Percentiles rank a stretch among this genome's conserved stretches.
Evolutionary conservation across 2,888 invertebrate genomes (phyloP).

Genomic region (Macrophya alboannulata): DNA sequence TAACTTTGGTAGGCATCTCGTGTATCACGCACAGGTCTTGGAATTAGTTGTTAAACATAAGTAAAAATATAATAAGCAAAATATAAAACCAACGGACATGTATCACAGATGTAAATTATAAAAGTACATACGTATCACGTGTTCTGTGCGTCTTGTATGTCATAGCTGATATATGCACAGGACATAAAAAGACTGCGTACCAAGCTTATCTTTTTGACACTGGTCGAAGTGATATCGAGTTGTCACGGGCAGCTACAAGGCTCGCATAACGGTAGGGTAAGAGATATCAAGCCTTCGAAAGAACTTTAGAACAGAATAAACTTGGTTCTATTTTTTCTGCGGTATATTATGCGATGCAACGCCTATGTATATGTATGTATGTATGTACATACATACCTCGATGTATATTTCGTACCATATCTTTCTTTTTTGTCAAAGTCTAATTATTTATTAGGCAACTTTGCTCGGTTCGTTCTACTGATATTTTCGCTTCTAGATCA

Average conservation of each 20-base stretch:
- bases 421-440: background rate
- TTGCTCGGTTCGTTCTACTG: background rate
- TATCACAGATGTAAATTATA: background rate
- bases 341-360: background rate
- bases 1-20: background rate
- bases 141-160: background rate
- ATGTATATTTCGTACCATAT: background rate
- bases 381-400: too few species aligned
- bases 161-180: background rate
- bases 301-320: background rate
- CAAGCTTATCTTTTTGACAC: background rate
- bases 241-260: background rate
- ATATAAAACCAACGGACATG: background rate
- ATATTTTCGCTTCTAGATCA: background rate
- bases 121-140: background rate
- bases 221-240: background rate
- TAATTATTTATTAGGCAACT: background rate
- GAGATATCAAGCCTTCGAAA: background rate
- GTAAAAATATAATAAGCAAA: background rate
- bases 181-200: background rate
- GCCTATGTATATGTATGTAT: too few species aligned
- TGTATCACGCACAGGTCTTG: background rate
- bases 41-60: background rate
- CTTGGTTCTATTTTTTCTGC: background rate
- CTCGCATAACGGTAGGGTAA: background rate